phyloP scores from a whole-genome alignment of 2,113 vertebrate genomes.

The Alligator sinensis region DNA sequence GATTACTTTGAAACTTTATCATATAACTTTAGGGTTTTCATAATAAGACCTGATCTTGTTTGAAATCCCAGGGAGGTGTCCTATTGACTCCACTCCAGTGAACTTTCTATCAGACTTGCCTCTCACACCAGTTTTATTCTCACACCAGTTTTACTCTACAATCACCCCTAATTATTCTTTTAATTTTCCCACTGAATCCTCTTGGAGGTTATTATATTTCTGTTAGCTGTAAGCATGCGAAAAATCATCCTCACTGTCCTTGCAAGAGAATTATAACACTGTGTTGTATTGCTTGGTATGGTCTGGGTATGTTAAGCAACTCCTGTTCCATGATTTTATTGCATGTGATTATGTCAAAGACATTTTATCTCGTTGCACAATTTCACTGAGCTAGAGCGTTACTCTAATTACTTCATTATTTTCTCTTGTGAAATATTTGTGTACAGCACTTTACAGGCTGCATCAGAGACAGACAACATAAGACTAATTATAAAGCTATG shows the following conservation, averaged over 20 bases:
- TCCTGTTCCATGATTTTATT: not conserved
- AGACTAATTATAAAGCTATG: not conserved
- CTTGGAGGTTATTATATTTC: not conserved
- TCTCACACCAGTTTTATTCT: not conserved
- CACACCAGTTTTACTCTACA: not conserved
- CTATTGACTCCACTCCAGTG: not conserved
- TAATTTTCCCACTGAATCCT: not conserved
- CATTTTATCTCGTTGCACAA: not conserved
- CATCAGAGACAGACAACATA: not conserved
- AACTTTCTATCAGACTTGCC: not conserved
- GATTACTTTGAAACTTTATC: not conserved
- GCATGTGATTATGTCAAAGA: not conserved
- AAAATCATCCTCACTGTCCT: not conserved
- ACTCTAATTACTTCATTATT: not conserved
- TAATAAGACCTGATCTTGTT: not conserved
- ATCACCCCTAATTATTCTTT: not conserved
- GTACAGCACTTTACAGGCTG: not conserved
- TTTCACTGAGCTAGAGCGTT: not conserved
- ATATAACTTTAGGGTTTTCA: not conserved
- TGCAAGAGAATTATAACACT: accelerated
- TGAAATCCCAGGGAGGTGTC: not conserved
- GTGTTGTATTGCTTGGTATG: not conserved
- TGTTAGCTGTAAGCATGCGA: not conserved
- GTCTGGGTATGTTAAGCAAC: accelerated
- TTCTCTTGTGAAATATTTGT: not conserved